A percentile compares a stretch with the other conserved stretches of the same genome.
phyloP scores from a whole-genome alignment of 2,113 vertebrate genomes.

The Anguilla japonica region DNA sequence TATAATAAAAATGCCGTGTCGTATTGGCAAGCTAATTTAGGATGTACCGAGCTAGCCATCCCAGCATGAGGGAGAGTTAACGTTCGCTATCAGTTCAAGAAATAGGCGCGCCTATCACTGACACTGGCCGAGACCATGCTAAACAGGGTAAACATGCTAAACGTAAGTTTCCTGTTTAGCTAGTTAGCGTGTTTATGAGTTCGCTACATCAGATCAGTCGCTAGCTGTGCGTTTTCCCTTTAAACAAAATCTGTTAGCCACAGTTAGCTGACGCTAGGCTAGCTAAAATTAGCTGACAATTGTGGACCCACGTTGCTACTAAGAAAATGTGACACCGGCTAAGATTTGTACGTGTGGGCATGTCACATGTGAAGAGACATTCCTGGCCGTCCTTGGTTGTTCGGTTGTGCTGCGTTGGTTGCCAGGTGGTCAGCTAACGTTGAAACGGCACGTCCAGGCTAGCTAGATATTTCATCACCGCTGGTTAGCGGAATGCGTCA shows the following conservation, averaged over 20 bases:
- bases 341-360: not conserved
- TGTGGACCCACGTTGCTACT: not conserved
- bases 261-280: not conserved
- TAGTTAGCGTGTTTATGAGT: not conserved
- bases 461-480: slow-evolving; percentile 13
- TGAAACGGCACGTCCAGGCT: not conserved
- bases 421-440: not conserved
- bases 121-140: not conserved
- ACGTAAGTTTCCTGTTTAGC: not conserved
- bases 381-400: not conserved
- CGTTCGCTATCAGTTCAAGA: not conserved
- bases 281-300: not conserved
- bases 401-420: not conserved
- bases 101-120: slow-evolving; percentile 26
- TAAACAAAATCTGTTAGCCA: not conserved
- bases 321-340: not conserved
- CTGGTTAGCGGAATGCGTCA: slow-evolving; percentile 9
- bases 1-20: not conserved
- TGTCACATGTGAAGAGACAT: not conserved
- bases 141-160: not conserved
- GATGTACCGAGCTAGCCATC: not conserved
- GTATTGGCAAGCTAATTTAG: not conserved
- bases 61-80: slow-evolving; percentile 5
- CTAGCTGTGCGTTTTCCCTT: not conserved
- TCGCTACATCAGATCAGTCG: not conserved